Percentiles rank a stretch among this genome's conserved stretches.
phyloP scores from a whole-genome alignment of 2,113 vertebrate species.

The Brachypteracias leptosomus region DNA sequence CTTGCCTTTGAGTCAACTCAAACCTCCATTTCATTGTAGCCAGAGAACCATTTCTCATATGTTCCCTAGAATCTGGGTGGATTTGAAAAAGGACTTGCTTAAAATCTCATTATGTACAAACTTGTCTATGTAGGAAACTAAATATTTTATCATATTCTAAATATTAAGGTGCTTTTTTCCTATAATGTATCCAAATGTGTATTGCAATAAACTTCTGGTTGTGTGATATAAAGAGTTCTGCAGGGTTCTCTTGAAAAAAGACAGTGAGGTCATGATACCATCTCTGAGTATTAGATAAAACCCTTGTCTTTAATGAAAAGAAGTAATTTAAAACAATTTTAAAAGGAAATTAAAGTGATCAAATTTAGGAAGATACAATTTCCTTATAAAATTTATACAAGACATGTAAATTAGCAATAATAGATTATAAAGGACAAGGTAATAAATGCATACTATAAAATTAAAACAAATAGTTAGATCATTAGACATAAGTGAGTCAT shows the following conservation, averaged over 20 bases:
- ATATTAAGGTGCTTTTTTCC: neutral
- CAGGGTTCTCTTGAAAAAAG: neutral
- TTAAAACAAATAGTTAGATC: neutral
- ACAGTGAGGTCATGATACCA: neutral
- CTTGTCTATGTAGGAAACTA: neutral
- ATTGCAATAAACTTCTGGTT: too few relatives aligned
- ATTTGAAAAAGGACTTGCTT: neutral
- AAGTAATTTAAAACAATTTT: neutral
- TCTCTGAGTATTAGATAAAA: neutral
- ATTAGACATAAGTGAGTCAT: neutral
- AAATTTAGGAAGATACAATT: neutral
- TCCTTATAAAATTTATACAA: neutral
- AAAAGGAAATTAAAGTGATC: neutral
- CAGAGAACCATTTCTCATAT: neutral
- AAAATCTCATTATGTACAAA: neutral
- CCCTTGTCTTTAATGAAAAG: neutral
- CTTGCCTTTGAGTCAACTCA: neutral
- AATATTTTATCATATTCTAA: neutral
- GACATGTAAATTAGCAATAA: neutral
- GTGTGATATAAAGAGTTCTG: neutral
- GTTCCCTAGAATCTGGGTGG: neutral
- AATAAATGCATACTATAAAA: neutral
- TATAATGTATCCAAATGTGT: fast-evolving
- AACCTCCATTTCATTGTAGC: neutral
- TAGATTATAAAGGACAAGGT: neutral